A percentile compares a stretch with the other conserved stretches of the same genome.
These are phyloP conservation scores for honey bee (Apis mellifera) DNA, from an alignment of 1,140 invertebrate species.

Conservation along the genomic window Amel_HAv3.1 CM009938.2:2581501-2582000, in stretches of 20 bases:
- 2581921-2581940: neutral
- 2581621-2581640: slow-evolving; percentile 75
- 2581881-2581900: neutral
- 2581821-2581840: neutral
- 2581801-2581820: slow-evolving; percentile 8
- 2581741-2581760: slow-evolving; percentile 9
- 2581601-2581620: slow-evolving; percentile 59
- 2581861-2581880: neutral
- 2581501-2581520: slow-evolving; percentile 48
- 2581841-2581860: neutral
- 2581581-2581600: slow-evolving; percentile 61
- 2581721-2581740: slow-evolving; percentile 32
- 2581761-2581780: neutral
- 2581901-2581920: too few relatives aligned
- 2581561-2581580: slow-evolving; percentile 64
- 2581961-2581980: rapidly evolving
- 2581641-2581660: slow-evolving; percentile 72
- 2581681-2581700: neutral
- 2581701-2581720: neutral
- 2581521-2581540: slow-evolving; percentile 71
- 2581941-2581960: neutral
- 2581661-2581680: slow-evolving; percentile 58
- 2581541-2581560: slow-evolving; percentile 68
- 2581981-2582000: neutral
- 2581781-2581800: neutral